Conservation (phyloP, 1,140 invertebrate species). For the Aphidius ervi region DNA sequence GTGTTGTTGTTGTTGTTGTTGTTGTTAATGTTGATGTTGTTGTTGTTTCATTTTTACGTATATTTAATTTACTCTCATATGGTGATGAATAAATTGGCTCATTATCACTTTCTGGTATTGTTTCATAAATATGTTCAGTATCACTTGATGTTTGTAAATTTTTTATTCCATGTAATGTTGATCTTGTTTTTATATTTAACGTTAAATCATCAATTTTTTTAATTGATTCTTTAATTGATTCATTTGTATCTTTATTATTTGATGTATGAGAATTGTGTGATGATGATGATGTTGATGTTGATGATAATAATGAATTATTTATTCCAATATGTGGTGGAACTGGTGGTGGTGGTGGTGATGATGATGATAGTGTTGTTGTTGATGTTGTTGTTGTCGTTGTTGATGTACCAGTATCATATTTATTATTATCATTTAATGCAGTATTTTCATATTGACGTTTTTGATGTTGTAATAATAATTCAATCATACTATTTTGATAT, state of each 20-base stretch:
- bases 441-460: conserved; percentile 29
- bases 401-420: conserved; percentile 22
- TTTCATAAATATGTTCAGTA: conserved; percentile 67
- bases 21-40: conserved; percentile 26
- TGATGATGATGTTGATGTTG: conserved; percentile 30
- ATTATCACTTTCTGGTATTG: conserved; percentile 63
- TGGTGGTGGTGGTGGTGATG: conserved; percentile 31
- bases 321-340: conserved; percentile 31
- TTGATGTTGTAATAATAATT: conserved; percentile 53
- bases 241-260: conserved; percentile 28
- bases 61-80: conserved; percentile 49
- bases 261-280: conserved; percentile 35
- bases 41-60: conserved; percentile 1
- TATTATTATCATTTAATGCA: conserved; percentile 4
- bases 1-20: too few species aligned
- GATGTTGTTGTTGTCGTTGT: conserved; percentile 28
- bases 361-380: conserved; percentile 31
- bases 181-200: neutral
- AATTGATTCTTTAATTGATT: conserved; percentile 34
- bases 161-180: neutral
- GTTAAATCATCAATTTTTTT: conserved; percentile 39
- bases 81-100: conserved; percentile 66
- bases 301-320: conserved; percentile 18
- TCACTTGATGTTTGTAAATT: conserved; percentile 45
- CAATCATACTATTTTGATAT: conserved; percentile 57